Evolutionary conservation across 1,140 invertebrate species (phyloP), one percentile per base, ranked within the genome.

Genomic region (Trinorchestia longiramus): DNA sequence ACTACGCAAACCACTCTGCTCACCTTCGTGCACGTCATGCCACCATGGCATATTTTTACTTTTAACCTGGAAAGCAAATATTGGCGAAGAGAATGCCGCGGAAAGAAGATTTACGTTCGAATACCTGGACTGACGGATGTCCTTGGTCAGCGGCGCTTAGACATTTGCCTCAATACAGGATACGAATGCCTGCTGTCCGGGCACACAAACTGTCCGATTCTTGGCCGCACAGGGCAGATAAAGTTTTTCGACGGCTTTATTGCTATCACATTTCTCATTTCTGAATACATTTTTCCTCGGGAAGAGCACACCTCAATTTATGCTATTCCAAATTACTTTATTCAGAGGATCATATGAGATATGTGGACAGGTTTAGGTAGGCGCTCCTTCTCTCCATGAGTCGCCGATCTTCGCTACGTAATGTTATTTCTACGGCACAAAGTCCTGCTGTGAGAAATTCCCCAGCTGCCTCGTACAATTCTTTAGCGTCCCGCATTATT

Each of bases 291-390:
- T 94, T 94, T 94, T 94, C 92, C 92, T 43, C 44, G 92, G 92
- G 43, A 94, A 45, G 92, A 94, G 92, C 92, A 94, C 92, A 94
- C 92, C 92, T 94, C 92, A 94, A 94, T 94, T 94, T 94, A 94
- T 94, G 92, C 92, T 94, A 94, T 94, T 94, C 92, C 92, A 94
- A 94, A 94, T 94, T 94, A 94, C 92, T 94, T 94, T 94, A 94
- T 94, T 94, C 92, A 94, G 92, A 94, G 92, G 92, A 94, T 94
- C 92, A 94, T 94, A 94, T 94, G 92, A 94, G 92, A 94, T 94
- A 94, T 94, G 92, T 42, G 92, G 92, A 94, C 92, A 94, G 92
- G 92, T 94, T 94, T 94, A 94, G 92, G 92, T 47, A n/a, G 43
- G 43, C 43, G 92, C 43, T 41, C 88, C 92, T 94, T 1, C 40